Evolutionary conservation across 2,797 vertebrate species (phyloP).

Genomic region (Danio aesculapii): DNA sequence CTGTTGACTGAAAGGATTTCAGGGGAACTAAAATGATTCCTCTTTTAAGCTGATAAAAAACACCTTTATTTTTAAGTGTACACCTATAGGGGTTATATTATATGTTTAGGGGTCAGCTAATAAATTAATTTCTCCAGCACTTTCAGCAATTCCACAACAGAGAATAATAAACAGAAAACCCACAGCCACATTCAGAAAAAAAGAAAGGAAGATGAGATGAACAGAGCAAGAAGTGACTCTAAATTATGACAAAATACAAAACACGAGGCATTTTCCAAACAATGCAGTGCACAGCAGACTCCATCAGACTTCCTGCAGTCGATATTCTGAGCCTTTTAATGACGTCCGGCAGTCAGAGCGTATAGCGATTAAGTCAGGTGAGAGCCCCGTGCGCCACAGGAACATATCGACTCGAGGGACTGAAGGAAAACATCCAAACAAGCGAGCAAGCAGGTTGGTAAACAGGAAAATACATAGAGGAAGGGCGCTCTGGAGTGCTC

Average conservation of each 20-base stretch:
- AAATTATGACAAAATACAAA: slow-evolving; percentile 73
- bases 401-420: slow-evolving; percentile 75
- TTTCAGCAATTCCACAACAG: slow-evolving; percentile 69
- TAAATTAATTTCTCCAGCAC: slow-evolving; percentile 30
- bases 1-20: too few relatives aligned
- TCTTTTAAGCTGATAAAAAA: too few relatives aligned
- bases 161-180: slow-evolving; percentile 59
- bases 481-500: slow-evolving; percentile 73
- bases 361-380: slow-evolving; percentile 60
- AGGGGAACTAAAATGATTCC: too few relatives aligned
- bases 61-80: too few relatives aligned
- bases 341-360: slow-evolving; percentile 69
- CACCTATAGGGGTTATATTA: neutral
- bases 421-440: slow-evolving; percentile 79
- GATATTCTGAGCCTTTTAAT: slow-evolving; percentile 77
- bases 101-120: slow-evolving; percentile 42
- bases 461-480: slow-evolving; percentile 83
- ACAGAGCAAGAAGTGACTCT: slow-evolving; percentile 53
- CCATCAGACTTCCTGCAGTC: slow-evolving; percentile 73
- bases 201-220: slow-evolving; percentile 17
- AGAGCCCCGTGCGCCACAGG: slow-evolving; percentile 66
- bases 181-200: slow-evolving; percentile 60
- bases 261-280: slow-evolving; percentile 70
- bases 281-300: slow-evolving; percentile 71
- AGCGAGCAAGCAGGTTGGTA: slow-evolving; percentile 67